Evolutionary conservation across 2,888 invertebrate genomes (phyloP), one percentile per base, ranked within the genome.

Genomic region (Atrina japonica): DNA sequence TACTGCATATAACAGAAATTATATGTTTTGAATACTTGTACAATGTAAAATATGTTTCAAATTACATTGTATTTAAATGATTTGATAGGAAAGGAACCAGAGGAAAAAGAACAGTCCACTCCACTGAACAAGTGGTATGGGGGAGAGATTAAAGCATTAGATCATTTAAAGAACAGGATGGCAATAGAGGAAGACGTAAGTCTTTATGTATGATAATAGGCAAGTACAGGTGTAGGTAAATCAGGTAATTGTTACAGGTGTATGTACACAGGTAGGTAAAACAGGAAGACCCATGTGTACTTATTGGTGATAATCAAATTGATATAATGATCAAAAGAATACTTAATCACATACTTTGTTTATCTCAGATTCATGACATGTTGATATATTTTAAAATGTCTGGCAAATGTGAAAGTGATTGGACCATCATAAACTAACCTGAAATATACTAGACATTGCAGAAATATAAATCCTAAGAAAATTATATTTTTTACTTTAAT

Each of bases 131-230:
- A 78, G 1, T 90, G 87, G 83, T 91, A 92, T 21, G 95, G 95
- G 0, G 95, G 95, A 0, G 95, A 95, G 89, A 92, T 91, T 0
- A 86, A 92, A 25, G 94, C 94, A 0, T 86, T 94, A 18, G 85
- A 92, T 52, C 92, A 93, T 72, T 91, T 94, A 80, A 82, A 92
- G 66, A 91, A 92, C 27, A 92, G 94, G 0, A 90, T 94, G 0
- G 88, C 91, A 41, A 82, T 89, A 2, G 92, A 92, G 78, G 86
- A 87, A 74, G 81, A 86, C 76, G 87, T 87, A 2, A 50, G 11
- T 52, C 14, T 14, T 7, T n/a, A 30, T 2, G 16, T 14, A 21
- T 35, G 23, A 21, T 7, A 35, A 35, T 35, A 35, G 35, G 35
- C 35, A n/a, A n/a, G n/a, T n/a, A 35, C 35, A 35, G 35, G 6